Base-by-base conservation (phyloP, 2,888 invertebrate species). In the Callinectes sapidus region DNA sequence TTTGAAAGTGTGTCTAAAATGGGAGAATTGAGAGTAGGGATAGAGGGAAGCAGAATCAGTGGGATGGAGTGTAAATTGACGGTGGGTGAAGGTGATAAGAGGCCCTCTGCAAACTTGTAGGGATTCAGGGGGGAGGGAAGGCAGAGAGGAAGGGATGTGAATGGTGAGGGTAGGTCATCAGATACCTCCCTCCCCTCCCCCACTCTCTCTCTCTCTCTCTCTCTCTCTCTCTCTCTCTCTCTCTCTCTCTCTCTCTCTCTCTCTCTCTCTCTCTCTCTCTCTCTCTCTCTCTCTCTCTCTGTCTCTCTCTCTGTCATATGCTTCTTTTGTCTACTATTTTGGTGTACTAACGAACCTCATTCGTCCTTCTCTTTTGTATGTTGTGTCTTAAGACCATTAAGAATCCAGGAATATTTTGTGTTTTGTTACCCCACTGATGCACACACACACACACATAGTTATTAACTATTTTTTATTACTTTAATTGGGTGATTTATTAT, bases 231-330 rank as follows among this genome's bases (percentile, higher is more conserved):
- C 35, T 86, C 35, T 86, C 35, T 86, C 35, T 86, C 35, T 35
- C 35, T 86, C 35, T 86, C 35, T 86, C 35, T 86, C 35, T 86
- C 35, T 86, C 35, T 86, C 35, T 86, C 18, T 86, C 35, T 86
- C 35, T 86, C 35, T 86, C 35, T 86, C 35, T 86, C 35, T 86
- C 35, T 86, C 35, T 35, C 35, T 86, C 35, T 86, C 35, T 86
- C 35, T 86, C 18, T 86, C 35, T 86, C 18, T 86, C 35, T 86
- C 35, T 86, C 35, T 86, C 35, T 86, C 18, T 86, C 35, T 86
- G 16, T 86, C 35, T 86, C 35, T 86, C 35, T 35, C 35, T 85
- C 32, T 85, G n/a, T n/a, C n/a, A n/a, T 14, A 6, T 14, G 2
- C 10, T 61, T 18, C 18, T 18, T 61, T 2, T 61, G 18, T 61